Evolutionary conservation across 1,140 invertebrate genomes (phyloP), one percentile per base, ranked within the genome.

Genomic region (Pseudomyrmex cubaensis): DNA sequence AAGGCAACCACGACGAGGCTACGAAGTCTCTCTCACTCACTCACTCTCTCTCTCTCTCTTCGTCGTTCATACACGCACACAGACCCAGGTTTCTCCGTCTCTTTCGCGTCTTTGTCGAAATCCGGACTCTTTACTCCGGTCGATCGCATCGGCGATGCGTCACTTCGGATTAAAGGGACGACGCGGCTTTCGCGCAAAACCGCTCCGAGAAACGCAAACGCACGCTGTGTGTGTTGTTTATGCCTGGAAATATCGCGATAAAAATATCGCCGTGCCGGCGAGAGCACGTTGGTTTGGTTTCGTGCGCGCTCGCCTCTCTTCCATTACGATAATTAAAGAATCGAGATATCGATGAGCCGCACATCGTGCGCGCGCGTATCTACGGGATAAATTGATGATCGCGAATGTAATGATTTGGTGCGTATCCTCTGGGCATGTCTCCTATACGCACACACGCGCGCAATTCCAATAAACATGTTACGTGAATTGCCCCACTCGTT

Each of bases 71-170:
- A 22, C n/a, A 17, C 25, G 8, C 15, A 46, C 56, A 12, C 5
- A 35, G 50, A 61, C 25, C 20, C 15, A 20, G 25, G 13, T 59
- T 56, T 25, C 57, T 64, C 12, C 22, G 17, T 77, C 73, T 76
- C 56, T 70, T 62, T 83, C 85, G 44, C 48, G 52, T 52, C 59
- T 61, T 46, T 17, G 52, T 35, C 72, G 63, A 86, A 86, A 78
- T 83, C 46, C 17, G 10, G 77, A 82, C 46, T 69, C 59, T 61
- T 87, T 59, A 85, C 85, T 62, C 54, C 35, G 57, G 63, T 82
- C 80, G 61, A 86, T 86, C 67, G 74, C 63, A 88, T 89, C 80
- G 84, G 70, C 57, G 74, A 89, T 86, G 78, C 72, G 70, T 88
- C 87, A 86, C 54, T 50, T 61, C 69, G 75, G 78, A 89, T 89